Base-by-base conservation (phyloP, 2,888 invertebrate species). In the Noctua fimbriata region DNA sequence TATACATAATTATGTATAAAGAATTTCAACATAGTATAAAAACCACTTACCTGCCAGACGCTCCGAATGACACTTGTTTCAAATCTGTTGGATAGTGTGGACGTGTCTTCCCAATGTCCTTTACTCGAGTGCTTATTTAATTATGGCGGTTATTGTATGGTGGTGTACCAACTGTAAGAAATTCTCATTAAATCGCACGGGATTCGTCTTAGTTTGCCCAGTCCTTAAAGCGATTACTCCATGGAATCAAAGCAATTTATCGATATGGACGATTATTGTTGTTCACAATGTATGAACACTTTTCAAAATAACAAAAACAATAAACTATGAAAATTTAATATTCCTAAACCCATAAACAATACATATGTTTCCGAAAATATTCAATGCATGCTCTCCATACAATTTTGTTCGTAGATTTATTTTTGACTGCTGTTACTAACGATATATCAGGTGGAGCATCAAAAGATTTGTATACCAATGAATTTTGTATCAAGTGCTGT, bases 401-500 rank as follows among this genome's bases (percentile, higher is more conserved):
- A 72, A 79, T 81, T 87, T 78, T 76, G 55, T 73, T 76, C n/a
- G 24, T 65, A 52, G 73, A 76, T 86, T 86, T 81, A 85, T 88
- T 83, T 87, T 82, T 82, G 85, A 79, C 66, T 79, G 69, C 16
- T 88, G 79, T 83, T 86, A 65, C 75, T 75, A 76, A 67, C 81
- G 41, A 81, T 89, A 76, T 58, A 80, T 84, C 84, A 82, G 55
- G 10, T 44, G 2, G 49, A 66, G 52, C 69, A 76, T 78, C 76
- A 82, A 83, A 82, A 78, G 47, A 72, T 70, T 75, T 81, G 65
- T 76, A 58, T 21, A n/a, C 55, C 73, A 82, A 86, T 89, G 69
- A 63, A 82, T 88, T 89, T 80, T 67, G 32, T 70, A 80, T 87
- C 76, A 79, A 69, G 82, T 36, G 47, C 24, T 73, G 14, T n/a